phyloP scores from a whole-genome alignment of 2,113 vertebrate species.

The Polyodon spathula region DNA sequence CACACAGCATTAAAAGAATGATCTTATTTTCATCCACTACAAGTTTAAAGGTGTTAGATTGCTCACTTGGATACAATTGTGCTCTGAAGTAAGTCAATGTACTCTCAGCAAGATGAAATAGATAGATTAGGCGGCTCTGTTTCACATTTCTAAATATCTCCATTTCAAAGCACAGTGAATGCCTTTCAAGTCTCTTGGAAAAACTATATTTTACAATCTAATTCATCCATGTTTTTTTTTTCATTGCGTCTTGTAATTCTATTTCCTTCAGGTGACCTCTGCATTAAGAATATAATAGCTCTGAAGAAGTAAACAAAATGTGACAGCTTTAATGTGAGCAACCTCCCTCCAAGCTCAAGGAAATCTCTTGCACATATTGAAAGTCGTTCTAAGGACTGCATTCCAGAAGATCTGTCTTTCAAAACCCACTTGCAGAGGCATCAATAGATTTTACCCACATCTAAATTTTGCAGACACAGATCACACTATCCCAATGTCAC shows the following conservation, averaged over 20 bases:
- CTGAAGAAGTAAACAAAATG: no score
- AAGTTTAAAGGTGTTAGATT: not conserved
- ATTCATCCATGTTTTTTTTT: not conserved
- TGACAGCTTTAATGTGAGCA: no score
- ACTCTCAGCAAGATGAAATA: not conserved
- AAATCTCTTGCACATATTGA: no score
- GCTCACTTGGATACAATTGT: not conserved
- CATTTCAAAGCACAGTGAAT: constrained; percentile 10
- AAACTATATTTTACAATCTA: not conserved
- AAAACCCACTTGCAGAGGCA: no score
- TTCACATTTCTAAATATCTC: constrained; percentile 2
- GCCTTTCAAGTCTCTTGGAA: constrained; percentile 4
- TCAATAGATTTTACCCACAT: no score
- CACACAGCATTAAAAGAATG: not conserved
- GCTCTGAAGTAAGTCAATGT: not conserved
- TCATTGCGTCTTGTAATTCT: not conserved
- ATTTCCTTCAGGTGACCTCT: not conserved
- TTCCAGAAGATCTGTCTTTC: no score
- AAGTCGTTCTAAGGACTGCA: no score
- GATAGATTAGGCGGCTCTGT: constrained; percentile 3
- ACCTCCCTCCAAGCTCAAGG: no score
- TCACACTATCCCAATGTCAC: no score
- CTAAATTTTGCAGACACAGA: no score
- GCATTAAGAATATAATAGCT: no score
- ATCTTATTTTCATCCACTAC: not conserved